Evolutionary conservation across 2,888 invertebrate genomes (phyloP).

Genomic region (Cyaniris semiargus): DNA sequence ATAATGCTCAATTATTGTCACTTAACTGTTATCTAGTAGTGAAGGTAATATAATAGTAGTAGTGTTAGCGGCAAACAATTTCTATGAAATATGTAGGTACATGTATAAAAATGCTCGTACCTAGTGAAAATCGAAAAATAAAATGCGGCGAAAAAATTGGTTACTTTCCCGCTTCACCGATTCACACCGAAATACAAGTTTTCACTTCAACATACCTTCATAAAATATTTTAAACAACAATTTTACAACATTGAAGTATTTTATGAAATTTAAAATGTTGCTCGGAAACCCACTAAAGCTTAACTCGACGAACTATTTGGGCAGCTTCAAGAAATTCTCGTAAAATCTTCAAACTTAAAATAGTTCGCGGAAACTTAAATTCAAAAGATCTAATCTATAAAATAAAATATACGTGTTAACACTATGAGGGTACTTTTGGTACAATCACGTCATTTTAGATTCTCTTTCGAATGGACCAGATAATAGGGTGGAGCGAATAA

Average conservation of each 20-base stretch:
- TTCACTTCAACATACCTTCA: background rate
- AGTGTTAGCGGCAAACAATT: too few relatives aligned
- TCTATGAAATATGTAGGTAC: too few relatives aligned
- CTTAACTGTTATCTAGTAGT: too few relatives aligned
- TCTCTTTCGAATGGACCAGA: background rate
- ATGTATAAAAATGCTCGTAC: too few relatives aligned
- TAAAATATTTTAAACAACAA: conserved; percentile 18
- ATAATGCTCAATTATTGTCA: too few relatives aligned
- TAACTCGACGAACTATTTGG: conserved; percentile 26
- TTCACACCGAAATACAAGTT: background rate
- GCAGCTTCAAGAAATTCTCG: conserved; percentile 21
- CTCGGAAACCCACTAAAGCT: conserved; percentile 18
- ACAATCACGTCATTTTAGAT: background rate
- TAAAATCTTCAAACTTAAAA: conserved; percentile 25
- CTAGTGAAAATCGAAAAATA: too few relatives aligned
- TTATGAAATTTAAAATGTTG: conserved; percentile 23
- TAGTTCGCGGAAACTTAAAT: conserved; percentile 18
- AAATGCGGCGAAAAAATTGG: background rate
- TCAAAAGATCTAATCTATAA: background rate
- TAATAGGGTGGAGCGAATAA: too few relatives aligned
- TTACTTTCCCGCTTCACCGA: background rate
- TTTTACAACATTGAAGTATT: conserved; percentile 14
- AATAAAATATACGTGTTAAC: background rate
- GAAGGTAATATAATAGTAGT: too few relatives aligned
- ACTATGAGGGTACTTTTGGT: background rate